Conservation (phyloP, 2,797 vertebrate genomes). For the Acrossocheilus fasciatus region DNA sequence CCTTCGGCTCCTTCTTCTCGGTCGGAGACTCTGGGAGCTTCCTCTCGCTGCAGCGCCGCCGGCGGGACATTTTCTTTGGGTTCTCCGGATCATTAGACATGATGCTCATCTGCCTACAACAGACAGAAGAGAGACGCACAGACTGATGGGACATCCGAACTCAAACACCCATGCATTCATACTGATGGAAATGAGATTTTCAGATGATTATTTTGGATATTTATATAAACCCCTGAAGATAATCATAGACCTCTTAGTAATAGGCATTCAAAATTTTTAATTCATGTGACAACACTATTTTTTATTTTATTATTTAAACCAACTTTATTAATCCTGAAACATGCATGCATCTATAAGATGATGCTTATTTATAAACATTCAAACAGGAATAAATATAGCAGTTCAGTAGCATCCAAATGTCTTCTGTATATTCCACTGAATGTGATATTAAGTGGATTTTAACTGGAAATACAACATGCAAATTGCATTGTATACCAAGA, state of each 20-base stretch:
- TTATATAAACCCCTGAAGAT: neutral
- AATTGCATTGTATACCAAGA: neutral
- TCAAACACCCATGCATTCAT: neutral
- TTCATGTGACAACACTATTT: neutral
- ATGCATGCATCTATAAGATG: neutral
- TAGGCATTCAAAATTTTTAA: neutral
- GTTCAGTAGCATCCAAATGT: neutral
- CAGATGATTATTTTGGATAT: neutral
- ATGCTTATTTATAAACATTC: neutral
- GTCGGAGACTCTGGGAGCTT: conserved; percentile 69
- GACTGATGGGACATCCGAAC: neutral
- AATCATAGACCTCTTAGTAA: neutral
- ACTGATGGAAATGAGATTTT: neutral
- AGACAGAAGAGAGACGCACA: neutral
- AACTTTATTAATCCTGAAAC: neutral
- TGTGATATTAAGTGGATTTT: neutral
- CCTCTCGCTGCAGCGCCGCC: conserved; percentile 79
- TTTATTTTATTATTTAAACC: neutral
- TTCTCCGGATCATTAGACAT: conserved; percentile 87
- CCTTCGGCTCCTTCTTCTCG: conserved; percentile 72
- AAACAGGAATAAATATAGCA: neutral
- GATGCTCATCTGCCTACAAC: conserved; percentile 88
- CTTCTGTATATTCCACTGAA: neutral
- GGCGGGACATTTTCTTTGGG: conserved; percentile 78
- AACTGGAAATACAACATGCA: neutral